phyloP scores from a whole-genome alignment of 2,113 vertebrate species.

The Pao palembangensis region DNA sequence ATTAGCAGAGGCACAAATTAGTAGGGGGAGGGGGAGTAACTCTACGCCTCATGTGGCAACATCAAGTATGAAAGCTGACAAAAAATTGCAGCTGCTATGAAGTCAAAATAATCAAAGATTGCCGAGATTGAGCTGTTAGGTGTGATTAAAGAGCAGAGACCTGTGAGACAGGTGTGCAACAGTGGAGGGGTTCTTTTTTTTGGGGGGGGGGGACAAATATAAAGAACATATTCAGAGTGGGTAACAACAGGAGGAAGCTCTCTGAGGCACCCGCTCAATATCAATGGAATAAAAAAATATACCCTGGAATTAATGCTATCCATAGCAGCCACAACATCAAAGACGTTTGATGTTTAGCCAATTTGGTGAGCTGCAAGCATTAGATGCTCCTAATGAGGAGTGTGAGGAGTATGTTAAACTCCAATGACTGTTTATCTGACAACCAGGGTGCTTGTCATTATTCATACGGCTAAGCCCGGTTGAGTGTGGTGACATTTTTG shows the following conservation, averaged over 20 bases:
- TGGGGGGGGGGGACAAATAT: too few species aligned
- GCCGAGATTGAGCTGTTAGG: neutral
- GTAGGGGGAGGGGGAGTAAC: neutral
- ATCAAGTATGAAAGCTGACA: too few species aligned
- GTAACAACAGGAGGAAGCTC: conserved; percentile 9
- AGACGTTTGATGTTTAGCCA: conserved; percentile 52
- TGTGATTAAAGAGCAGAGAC: conserved; percentile 1
- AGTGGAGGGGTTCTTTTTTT: too few species aligned
- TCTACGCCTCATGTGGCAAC: conserved; percentile 1
- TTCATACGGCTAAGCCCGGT: conserved; percentile 61
- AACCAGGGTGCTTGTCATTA: conserved; percentile 51
- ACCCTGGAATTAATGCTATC: too few species aligned
- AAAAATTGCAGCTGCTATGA: neutral
- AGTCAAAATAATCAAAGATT: neutral
- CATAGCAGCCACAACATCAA: conserved; percentile 6
- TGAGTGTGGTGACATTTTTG: conserved; percentile 60
- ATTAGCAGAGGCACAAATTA: conserved; percentile 53
- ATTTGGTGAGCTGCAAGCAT: conserved; percentile 43
- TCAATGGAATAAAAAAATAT: too few species aligned
- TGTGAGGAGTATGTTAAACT: conserved; percentile 44
- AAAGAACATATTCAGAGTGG: too few species aligned
- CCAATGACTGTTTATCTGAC: conserved; percentile 51
- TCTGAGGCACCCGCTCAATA: neutral
- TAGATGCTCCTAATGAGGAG: conserved; percentile 52
- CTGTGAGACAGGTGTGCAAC: neutral